A percentile compares a stretch with the other conserved stretches of the same genome.
phyloP scores from a whole-genome alignment of 1,140 invertebrate genomes.

The Holcopasites calliopsidis region DNA sequence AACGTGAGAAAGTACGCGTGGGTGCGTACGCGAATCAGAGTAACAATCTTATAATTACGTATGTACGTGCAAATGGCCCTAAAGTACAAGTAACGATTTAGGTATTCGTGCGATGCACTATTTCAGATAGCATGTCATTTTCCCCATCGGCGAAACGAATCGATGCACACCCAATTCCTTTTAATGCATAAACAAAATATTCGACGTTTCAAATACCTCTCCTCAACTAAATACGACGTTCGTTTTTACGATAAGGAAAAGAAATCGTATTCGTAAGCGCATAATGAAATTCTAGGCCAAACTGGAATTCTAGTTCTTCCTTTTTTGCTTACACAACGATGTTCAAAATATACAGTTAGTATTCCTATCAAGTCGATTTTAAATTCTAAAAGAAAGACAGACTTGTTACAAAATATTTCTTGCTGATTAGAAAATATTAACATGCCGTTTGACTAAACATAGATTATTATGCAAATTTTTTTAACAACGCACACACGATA shows the following conservation, averaged over 20 bases:
- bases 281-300: background rate
- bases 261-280: background rate
- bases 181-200: too few relatives aligned
- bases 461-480: too few relatives aligned
- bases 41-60: constrained; percentile 31
- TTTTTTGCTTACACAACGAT: background rate
- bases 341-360: too few relatives aligned
- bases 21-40: constrained; percentile 13
- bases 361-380: too few relatives aligned
- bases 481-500: too few relatives aligned
- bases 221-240: too few relatives aligned
- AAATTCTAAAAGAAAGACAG: background rate
- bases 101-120: background rate
- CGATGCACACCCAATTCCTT: too few relatives aligned
- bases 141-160: background rate
- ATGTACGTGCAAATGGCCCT: constrained; percentile 20
- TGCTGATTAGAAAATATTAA: background rate
- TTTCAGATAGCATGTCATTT: background rate
- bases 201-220: too few relatives aligned
- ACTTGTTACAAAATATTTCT: background rate
- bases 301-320: too few relatives aligned
- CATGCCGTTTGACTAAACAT: background rate
- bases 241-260: too few relatives aligned
- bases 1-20: constrained; percentile 24
- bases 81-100: constrained; percentile 18